These are phyloP conservation scores for Rhagoletis zephyria DNA, from an alignment of 1,140 invertebrate genomes.

Conservation along the genomic window DNA sequence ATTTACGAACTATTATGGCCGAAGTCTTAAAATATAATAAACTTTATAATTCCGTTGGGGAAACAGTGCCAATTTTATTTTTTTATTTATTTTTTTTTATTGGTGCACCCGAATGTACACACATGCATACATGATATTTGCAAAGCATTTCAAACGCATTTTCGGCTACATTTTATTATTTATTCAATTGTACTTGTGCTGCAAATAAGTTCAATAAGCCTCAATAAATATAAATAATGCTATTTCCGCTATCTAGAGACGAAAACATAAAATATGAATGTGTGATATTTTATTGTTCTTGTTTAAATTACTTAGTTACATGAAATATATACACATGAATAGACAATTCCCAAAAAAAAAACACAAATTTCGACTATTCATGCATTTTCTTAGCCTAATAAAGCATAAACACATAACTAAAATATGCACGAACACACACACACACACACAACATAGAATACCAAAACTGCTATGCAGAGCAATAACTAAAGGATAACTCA, in stretches of 20 bases:
- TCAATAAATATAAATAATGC: background rate
- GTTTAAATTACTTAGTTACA: background rate
- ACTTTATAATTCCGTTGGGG: no score
- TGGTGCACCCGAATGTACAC: no score
- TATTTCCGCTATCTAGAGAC: background rate
- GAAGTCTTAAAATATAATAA: no score
- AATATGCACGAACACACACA: background rate
- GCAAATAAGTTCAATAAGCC: background rate
- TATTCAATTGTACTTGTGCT: background rate
- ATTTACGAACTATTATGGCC: no score
- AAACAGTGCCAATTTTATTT: no score
- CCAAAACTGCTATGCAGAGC: background rate
- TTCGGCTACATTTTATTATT: background rate
- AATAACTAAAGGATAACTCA: background rate
- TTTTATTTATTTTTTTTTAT: no score
- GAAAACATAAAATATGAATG: background rate
- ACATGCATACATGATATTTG: background rate
- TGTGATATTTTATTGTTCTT: background rate
- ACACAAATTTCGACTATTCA: background rate
- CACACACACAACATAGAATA: background rate
- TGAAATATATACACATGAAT: background rate
- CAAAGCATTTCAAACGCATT: constrained; percentile 29
- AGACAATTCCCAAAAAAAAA: background rate
- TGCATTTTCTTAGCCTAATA: background rate
- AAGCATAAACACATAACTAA: background rate